phyloP scores from a whole-genome alignment of 2,888 invertebrate genomes.

The Drosophila neotestacea region DNA sequence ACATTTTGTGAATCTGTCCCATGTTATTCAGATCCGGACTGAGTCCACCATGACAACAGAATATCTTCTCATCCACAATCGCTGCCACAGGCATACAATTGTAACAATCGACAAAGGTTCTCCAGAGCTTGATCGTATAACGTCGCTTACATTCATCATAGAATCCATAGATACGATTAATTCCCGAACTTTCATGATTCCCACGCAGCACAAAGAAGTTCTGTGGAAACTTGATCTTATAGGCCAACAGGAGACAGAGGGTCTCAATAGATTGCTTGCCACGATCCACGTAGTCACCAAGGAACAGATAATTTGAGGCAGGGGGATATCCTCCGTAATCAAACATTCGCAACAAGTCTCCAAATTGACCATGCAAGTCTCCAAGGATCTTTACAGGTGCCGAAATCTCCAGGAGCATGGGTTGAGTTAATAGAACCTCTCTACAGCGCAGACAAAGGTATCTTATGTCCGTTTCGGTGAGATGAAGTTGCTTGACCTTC shows the following conservation, averaged over 20 bases:
- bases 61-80: constrained; percentile 93
- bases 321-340: constrained; percentile 99
- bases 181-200: constrained; percentile 93
- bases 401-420: constrained; percentile 70
- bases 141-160: constrained; percentile 96
- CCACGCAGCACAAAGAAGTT: constrained; percentile 96
- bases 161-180: constrained; percentile 97
- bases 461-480: constrained; percentile 51
- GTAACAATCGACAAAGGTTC: constrained; percentile 99
- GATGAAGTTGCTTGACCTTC: constrained; percentile 43
- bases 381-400: constrained; percentile 56
- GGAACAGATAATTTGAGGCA: constrained; percentile 98
- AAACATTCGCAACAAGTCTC: constrained; percentile 92
- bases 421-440: constrained; percentile 48
- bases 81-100: constrained; percentile 99
- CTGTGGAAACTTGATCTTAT: constrained; percentile 95
- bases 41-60: constrained; percentile 92
- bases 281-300: constrained; percentile 98
- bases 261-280: constrained; percentile 98
- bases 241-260: constrained; percentile 96
- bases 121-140: constrained; percentile 99
- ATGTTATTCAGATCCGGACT: constrained; percentile 95
- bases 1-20: constrained; percentile 97
- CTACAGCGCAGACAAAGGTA: constrained; percentile 44
- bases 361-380: constrained; percentile 57